Base-by-base conservation (phyloP, 2,888 invertebrate genomes). In the Entomobrya proxima region DNA sequence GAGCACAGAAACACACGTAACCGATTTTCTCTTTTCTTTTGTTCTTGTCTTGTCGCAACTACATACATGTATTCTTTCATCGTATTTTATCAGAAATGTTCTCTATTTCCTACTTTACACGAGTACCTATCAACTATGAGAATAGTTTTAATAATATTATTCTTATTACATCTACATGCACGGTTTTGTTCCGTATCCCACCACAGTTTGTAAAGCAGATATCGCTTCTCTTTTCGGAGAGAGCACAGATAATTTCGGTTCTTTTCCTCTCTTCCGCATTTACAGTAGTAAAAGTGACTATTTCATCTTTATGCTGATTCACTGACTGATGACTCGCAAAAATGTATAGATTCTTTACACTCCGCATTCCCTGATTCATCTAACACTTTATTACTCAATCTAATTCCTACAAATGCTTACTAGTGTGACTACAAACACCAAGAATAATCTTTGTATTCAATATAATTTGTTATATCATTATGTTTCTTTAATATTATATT, bases 1-100 rank as follows among this genome's bases (percentile, higher is more conserved):
- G 85, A 78, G 85, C 78, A 74, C 85, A 85, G 77, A 69, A 78
- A 85, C 77, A 72, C 64, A 67, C 74, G 40, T 75, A 35, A 64
- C 64, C 72, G 21, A 47, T 61, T 35, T 21, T 61, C 30, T 77
- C 30, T 30, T 11, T n/a, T n/a, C 30, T 50, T 30, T 3, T 69
- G n/a, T 24, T 58, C 30, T 15, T 47, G 15, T 13, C 47, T 55
- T 55, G 11, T 55, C 55, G 6, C 55, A 32, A n/a, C n/a, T n/a
- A n/a, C n/a, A n/a, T n/a, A n/a, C n/a, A n/a, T n/a, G n/a, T n/a
- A n/a, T n/a, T n/a, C n/a, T n/a, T n/a, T n/a, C n/a, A n/a, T n/a
- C n/a, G n/a, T n/a, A n/a, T n/a, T n/a, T n/a, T n/a, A n/a, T n/a
- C n/a, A n/a, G n/a, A n/a, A n/a, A n/a, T n/a, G n/a, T n/a, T n/a